These are phyloP conservation scores for Lasioglossum lativentre DNA, from an alignment of 2,888 invertebrate genomes.

Conservation along the genomic window DNA sequence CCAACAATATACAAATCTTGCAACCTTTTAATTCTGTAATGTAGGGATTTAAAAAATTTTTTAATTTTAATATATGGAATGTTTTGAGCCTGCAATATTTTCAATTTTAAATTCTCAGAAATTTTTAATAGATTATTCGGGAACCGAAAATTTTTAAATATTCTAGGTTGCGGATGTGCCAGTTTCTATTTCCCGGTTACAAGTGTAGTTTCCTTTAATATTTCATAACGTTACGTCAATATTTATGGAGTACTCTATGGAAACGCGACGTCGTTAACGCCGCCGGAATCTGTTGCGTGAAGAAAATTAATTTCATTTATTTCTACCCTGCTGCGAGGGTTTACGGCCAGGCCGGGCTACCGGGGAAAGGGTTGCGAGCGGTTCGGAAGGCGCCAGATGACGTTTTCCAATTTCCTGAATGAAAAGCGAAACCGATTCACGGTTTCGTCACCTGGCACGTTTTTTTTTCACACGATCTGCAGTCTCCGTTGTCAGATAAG, in stretches of 20 bases:
- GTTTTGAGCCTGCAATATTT: not conserved
- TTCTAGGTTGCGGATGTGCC: not conserved
- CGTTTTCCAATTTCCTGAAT: slow-evolving; percentile 82
- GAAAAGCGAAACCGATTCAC: slow-evolving; percentile 79
- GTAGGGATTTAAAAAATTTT: not conserved
- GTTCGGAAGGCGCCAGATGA: slow-evolving; percentile 77
- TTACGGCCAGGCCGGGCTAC: slow-evolving; percentile 48
- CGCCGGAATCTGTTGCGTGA: slow-evolving; percentile 23
- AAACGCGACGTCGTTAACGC: not conserved
- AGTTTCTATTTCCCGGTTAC: not conserved
- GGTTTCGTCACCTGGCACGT: slow-evolving; percentile 78
- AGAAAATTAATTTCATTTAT: slow-evolving; percentile 80
- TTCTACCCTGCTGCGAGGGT: slow-evolving; percentile 78
- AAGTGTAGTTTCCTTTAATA: not conserved
- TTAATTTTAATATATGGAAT: not conserved
- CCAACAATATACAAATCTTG: not conserved
- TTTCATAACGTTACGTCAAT: not conserved
- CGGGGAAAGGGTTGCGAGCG: slow-evolving; percentile 76
- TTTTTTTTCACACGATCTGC: slow-evolving; percentile 51
- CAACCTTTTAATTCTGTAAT: not conserved
- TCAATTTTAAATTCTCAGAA: too few species aligned
- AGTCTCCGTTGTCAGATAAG: slow-evolving; percentile 35
- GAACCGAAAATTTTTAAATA: not conserved
- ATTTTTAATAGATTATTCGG: too few species aligned
- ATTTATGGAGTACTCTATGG: not conserved